phyloP scores from a whole-genome alignment of 2,888 invertebrate species.

The Drosophila kuntzei region DNA sequence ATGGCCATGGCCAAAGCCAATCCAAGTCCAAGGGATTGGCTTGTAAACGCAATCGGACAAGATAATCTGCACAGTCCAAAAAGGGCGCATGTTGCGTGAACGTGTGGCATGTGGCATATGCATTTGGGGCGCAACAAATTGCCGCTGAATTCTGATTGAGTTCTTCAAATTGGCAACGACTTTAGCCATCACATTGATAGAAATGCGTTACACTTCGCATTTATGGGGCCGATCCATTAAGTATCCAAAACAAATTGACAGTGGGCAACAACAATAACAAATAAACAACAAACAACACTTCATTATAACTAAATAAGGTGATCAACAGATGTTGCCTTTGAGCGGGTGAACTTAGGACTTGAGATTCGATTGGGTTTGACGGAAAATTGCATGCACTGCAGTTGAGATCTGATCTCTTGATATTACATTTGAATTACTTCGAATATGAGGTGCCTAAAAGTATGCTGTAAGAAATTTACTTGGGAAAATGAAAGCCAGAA shows the following conservation, averaged over 20 bases:
- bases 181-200: constrained; percentile 54
- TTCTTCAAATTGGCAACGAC: constrained; percentile 63
- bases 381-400: constrained; percentile 18
- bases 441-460: constrained; percentile 37
- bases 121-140: constrained; percentile 55
- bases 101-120: constrained; percentile 60
- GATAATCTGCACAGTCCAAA: constrained; percentile 71
- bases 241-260: constrained; percentile 62
- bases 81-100: constrained; percentile 62
- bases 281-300: constrained; percentile 52
- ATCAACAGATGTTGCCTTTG: constrained; percentile 26
- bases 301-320: constrained; percentile 68
- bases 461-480: constrained; percentile 21
- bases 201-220: constrained; percentile 60
- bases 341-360: constrained; percentile 7
- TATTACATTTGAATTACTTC: neutral
- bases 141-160: constrained; percentile 66
- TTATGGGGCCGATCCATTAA: constrained; percentile 64
- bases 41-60: constrained; percentile 81
- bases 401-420: neutral
- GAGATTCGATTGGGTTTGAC: neutral
- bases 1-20: constrained; percentile 65
- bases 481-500: constrained; percentile 16
- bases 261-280: constrained; percentile 31
- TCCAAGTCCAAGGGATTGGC: constrained; percentile 52